Conservation (phyloP, 2,113 vertebrate genomes). For the Macaca mulatta region DNA sequence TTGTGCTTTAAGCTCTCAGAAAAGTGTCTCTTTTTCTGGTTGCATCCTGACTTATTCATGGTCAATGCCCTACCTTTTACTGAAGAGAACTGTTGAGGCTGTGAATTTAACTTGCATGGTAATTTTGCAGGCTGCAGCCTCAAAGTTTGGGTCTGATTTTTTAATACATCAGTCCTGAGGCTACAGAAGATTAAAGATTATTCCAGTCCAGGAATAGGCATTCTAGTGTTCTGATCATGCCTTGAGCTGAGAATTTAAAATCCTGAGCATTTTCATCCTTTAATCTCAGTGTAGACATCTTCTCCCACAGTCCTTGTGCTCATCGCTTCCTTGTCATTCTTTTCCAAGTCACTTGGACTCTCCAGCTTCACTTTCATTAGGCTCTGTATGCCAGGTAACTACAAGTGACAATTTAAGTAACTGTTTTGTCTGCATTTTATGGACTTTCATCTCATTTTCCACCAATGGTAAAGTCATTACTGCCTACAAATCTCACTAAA, state of each 20-base stretch:
- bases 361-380: not conserved
- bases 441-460: not conserved
- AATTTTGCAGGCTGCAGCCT: not conserved
- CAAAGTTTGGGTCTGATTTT: not conserved
- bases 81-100: not conserved
- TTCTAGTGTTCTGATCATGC: not conserved
- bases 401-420: not conserved
- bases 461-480: not conserved
- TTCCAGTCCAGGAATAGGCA: not conserved
- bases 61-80: not conserved
- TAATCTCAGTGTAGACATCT: not conserved
- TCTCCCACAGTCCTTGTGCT: not conserved
- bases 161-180: not conserved
- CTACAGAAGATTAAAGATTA: not conserved
- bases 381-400: not conserved
- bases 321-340: not conserved
- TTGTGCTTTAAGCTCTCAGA: not conserved
- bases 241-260: conserved; percentile 5
- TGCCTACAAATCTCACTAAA: not conserved
- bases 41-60: not conserved
- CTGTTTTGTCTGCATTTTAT: not conserved
- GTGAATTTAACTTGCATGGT: not conserved
- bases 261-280: not conserved
- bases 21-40: not conserved
- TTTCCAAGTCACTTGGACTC: not conserved